A percentile compares a stretch with the other conserved stretches of the same genome.
phyloP scores from a whole-genome alignment of 2,797 vertebrate species.

The Molossus alvarezi region DNA sequence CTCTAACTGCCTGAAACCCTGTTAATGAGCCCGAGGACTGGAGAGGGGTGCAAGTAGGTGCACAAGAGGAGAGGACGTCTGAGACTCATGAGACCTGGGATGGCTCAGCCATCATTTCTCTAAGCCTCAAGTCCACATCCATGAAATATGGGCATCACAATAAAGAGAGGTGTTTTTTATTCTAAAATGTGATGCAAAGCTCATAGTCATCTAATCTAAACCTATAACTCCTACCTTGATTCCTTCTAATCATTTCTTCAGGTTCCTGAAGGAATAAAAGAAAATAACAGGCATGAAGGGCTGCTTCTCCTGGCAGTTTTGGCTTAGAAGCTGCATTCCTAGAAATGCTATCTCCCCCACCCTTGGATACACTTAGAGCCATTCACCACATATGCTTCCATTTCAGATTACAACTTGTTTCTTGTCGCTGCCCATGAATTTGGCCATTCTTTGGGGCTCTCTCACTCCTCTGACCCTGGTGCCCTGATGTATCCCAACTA shows the following conservation, averaged over 20 bases:
- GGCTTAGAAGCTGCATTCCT: background rate
- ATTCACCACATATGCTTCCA: constrained; percentile 6
- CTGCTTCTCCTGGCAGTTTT: background rate
- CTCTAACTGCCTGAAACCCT: background rate
- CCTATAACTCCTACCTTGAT: too few species aligned
- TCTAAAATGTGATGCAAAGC: background rate
- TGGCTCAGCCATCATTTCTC: background rate
- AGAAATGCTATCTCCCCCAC: background rate
- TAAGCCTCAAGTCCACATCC: background rate
- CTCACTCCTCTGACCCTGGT: constrained; percentile 94
- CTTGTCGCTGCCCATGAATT: constrained; percentile 96
- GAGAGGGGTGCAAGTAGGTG: rapidly evolving
- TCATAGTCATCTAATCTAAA: background rate
- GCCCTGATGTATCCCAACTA: constrained; percentile 97
- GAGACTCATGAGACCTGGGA: background rate
- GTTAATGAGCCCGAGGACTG: too few species aligned
- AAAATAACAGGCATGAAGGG: background rate
- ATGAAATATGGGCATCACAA: background rate
- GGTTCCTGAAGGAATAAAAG: background rate
- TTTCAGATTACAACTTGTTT: constrained; percentile 95
- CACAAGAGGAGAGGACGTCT: background rate
- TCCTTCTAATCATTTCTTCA: background rate
- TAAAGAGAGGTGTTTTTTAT: background rate
- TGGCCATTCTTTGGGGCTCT: constrained; percentile 96
- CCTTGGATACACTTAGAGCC: background rate